Evolutionary conservation across 2,113 vertebrate genomes (phyloP).

Genomic region (Phyllopteryx taeniolatus): DNA sequence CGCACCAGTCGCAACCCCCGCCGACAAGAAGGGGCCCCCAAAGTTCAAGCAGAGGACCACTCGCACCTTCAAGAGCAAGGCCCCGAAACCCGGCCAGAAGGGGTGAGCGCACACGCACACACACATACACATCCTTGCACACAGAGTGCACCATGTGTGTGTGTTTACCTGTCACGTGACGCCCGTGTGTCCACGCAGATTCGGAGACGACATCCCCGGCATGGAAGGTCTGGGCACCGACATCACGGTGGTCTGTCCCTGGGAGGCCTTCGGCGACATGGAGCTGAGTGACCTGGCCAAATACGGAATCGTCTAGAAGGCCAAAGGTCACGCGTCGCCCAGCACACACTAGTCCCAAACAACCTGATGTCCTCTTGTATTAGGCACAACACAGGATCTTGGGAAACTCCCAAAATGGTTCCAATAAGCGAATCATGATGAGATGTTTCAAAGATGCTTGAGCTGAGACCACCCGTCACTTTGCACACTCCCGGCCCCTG

Average conservation of each 20-base stretch:
- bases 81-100: slow-evolving; percentile 83
- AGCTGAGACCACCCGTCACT: not conserved
- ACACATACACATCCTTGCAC: too few relatives aligned
- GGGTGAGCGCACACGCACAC: slow-evolving; percentile 58
- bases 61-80: slow-evolving; percentile 80
- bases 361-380: not conserved
- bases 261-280: slow-evolving; percentile 94
- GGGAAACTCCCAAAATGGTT: not conserved
- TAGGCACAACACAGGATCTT: not conserved
- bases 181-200: slow-evolving; percentile 60
- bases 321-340: not conserved
- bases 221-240: slow-evolving; percentile 95
- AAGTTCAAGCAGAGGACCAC: slow-evolving; percentile 59
- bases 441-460: not conserved
- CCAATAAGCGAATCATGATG: not conserved
- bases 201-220: slow-evolving; percentile 93
- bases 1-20: slow-evolving; percentile 24
- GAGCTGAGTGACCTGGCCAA: slow-evolving; percentile 91
- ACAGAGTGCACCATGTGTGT: not conserved
- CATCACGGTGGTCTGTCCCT: slow-evolving; percentile 92
- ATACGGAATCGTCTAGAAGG: slow-evolving; percentile 82
- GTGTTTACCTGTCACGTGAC: not conserved
- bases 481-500: not conserved
- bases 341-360: not conserved
- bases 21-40: slow-evolving; percentile 56